These are phyloP conservation scores for Cynodonichthys magdalenae DNA, from an alignment of 2,797 vertebrate genomes.

Conservation along the genomic window DNA sequence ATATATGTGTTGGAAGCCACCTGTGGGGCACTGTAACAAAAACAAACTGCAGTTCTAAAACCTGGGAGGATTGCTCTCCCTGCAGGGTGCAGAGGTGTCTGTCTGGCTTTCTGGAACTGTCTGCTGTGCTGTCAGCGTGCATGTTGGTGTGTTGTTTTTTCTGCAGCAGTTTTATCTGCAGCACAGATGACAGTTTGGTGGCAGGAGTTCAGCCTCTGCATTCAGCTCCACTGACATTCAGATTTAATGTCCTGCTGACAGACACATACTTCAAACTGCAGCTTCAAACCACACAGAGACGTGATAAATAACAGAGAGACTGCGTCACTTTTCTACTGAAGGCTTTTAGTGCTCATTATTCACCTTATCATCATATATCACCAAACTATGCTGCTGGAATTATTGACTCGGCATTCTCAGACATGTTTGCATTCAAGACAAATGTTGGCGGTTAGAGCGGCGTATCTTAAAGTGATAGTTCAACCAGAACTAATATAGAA, in stretches of 20 bases:
- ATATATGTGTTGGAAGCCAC: neutral
- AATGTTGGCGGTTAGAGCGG: neutral
- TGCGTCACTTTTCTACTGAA: neutral
- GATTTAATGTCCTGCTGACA: conserved; percentile 48
- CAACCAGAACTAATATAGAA: too few relatives aligned
- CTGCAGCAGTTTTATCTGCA: conserved; percentile 44
- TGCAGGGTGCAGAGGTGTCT: conserved; percentile 25
- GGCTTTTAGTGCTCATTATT: neutral
- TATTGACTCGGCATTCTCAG: neutral
- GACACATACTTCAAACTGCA: conserved; percentile 17
- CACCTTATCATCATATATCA: neutral
- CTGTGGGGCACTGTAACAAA: neutral
- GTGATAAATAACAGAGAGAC: neutral
- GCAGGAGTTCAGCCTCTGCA: conserved; percentile 45
- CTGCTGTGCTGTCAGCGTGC: neutral
- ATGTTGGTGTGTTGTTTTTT: neutral
- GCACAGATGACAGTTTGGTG: conserved; percentile 41
- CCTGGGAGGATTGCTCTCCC: conserved; percentile 17
- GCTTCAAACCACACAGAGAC: conserved; percentile 2
- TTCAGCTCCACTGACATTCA: conserved; percentile 42
- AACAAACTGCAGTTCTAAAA: neutral
- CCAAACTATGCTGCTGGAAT: neutral
- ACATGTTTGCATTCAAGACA: neutral
- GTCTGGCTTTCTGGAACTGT: conserved; percentile 1
- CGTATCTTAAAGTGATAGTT: neutral